phyloP scores from a whole-genome alignment of 2,797 vertebrate species.

The Prionace glauca region DNA sequence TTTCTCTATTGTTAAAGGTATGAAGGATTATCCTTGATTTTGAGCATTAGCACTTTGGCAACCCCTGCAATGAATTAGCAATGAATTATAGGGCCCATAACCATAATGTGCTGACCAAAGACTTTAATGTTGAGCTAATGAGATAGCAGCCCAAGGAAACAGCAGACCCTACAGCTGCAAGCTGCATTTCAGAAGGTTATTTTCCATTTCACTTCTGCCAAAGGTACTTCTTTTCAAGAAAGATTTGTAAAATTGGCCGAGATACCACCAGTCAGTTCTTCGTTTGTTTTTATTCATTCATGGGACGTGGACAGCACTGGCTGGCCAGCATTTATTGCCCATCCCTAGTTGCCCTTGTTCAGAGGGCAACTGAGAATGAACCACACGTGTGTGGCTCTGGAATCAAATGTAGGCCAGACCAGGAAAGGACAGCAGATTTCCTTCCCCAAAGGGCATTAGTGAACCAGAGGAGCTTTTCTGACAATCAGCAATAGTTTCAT shows the following conservation, averaged over 20 bases:
- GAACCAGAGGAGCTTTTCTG: too few relatives aligned
- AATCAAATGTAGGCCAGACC: too few relatives aligned
- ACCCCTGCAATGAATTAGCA: neutral
- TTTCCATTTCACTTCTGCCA: neutral
- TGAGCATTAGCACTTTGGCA: neutral
- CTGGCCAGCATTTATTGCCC: too few relatives aligned
- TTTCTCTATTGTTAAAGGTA: neutral
- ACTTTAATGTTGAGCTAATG: neutral
- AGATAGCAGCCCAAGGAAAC: neutral
- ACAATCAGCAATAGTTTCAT: too few relatives aligned
- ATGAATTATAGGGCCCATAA: neutral
- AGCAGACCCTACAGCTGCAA: neutral
- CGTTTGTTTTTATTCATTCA: too few relatives aligned
- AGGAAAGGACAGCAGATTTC: too few relatives aligned
- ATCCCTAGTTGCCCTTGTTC: too few relatives aligned
- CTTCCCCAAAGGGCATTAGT: too few relatives aligned
- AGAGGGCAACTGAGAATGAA: too few relatives aligned
- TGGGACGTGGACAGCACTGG: too few relatives aligned
- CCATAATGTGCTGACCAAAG: neutral
- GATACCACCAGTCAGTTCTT: neutral
- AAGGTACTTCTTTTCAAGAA: neutral
- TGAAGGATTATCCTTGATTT: neutral
- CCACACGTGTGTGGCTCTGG: too few relatives aligned
- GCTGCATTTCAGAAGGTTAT: neutral
- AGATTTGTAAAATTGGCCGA: neutral